phyloP scores from a whole-genome alignment of 2,113 vertebrate species.

The Neodontobutis hainanensis region DNA sequence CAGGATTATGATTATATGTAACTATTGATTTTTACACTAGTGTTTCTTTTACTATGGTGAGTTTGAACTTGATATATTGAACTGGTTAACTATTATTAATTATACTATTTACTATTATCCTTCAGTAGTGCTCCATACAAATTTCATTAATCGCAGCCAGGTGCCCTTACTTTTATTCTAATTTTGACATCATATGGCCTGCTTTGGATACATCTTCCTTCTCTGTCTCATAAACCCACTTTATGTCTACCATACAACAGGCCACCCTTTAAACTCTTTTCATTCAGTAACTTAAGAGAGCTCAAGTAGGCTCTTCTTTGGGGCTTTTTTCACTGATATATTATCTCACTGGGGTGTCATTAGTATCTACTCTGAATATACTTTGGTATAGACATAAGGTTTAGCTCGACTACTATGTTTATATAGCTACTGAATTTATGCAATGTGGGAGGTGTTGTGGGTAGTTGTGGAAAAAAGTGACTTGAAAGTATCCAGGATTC shows the following conservation, averaged over 20 bases:
- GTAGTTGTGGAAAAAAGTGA: slow-evolving; percentile 30
- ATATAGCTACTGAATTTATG: not conserved
- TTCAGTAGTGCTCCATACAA: no score
- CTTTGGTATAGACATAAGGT: slow-evolving; percentile 40
- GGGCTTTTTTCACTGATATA: slow-evolving; percentile 63
- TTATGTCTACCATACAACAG: slow-evolving; percentile 63
- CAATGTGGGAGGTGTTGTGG: slow-evolving; percentile 17
- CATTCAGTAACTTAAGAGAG: slow-evolving; percentile 71
- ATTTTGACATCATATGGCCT: slow-evolving; percentile 38
- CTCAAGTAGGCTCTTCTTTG: slow-evolving; percentile 61
- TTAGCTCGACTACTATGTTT: slow-evolving; percentile 28
- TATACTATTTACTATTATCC: no score
- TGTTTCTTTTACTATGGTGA: no score
- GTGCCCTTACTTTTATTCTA: slow-evolving; percentile 33
- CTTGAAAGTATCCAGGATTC: no score
- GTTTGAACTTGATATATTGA: no score
- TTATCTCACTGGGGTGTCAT: slow-evolving; percentile 76
- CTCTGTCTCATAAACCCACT: slow-evolving; percentile 46
- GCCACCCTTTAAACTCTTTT: slow-evolving; percentile 74
- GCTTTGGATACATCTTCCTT: slow-evolving; percentile 31
- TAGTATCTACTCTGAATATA: slow-evolving; percentile 62
- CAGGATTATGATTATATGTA: no score
- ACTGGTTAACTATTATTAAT: no score
- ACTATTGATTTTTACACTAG: no score
- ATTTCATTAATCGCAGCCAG: not conserved